Base-by-base conservation (phyloP, 1,140 invertebrate genomes). In the Drosophila eugracilis region DNA sequence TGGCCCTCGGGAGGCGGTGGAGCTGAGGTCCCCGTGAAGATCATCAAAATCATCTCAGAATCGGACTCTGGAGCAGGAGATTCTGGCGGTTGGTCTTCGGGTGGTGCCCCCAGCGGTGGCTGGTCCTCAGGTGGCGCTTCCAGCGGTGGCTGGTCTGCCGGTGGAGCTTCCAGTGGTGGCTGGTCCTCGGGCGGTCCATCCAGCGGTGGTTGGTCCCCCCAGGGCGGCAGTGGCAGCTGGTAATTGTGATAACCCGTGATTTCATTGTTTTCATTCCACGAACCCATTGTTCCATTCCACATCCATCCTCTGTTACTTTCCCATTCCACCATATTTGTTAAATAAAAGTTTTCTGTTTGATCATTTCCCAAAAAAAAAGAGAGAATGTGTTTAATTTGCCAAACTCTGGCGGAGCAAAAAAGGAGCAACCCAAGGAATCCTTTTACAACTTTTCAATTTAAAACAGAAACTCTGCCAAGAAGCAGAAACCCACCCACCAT, bases 371-470 rank as follows among this genome's bases (percentile, higher is more conserved):
- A 69, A 69, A 36, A 34, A 50, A 52, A 62, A 47, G 30, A n/a
- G n/a, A n/a, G 34, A 74, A n/a, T n/a, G 42, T 63, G 57, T 74
- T 74, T 74, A 74, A 74, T 74, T 74, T 52, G 44, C 12, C 36
- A 63, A 72, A 24, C 50, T 62, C 58, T 32, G 24, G 5, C 28
- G 12, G 14, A 22, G 24, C 2, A 14, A 53, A 42, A 48, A 44
- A 52, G 65, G 36, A 36, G 60, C 49, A 26, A 55, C 44, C 39
- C 55, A 45, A 75, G 57, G 52, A 75, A 69, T 77, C 72, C 62
- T 72, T 81, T 66, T 65, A 60, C 84, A 85, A 88, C 83, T 86
- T 88, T 86, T 86, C 74, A 86, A 86, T 86, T 86, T 88, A 55
- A 57, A 67, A 52, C 60, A 41, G 47, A 65, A 80, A 67, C 59